Base-by-base conservation (phyloP, 1,140 invertebrate genomes). In the Bombus cullumanus region DNA sequence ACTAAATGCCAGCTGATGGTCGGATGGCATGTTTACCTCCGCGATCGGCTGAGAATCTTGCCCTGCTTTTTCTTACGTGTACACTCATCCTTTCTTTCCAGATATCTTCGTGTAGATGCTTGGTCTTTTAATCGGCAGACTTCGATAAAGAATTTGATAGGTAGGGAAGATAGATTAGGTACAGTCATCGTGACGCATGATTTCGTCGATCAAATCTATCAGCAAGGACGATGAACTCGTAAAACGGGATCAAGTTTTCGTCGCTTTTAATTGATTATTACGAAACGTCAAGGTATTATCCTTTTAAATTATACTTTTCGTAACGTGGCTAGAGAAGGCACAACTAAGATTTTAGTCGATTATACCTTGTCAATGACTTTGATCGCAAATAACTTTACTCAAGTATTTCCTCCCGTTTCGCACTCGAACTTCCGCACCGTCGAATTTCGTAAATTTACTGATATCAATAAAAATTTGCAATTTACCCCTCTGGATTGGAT, bases 1-100 rank as follows among this genome's bases (percentile, higher is more conserved):
- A 92, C 91, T 92, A 91, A 93, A 92, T 91, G 85, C 76, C 88
- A 69, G 66, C 68, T 68, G 69, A 80, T 83, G 78, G 59, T 84
- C 86, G 79, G 68, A 77, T 82, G 85, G 78, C 85, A 86, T 86
- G 86, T 69, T 81, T 73, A 74, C 75, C 87, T 81, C 76, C 85
- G 28, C 25, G 34, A 53, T 53, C 43, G 25, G 22, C 4, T 34
- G 41, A 47, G 79, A 72, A 74, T 43, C 57, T 82, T 47, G 22
- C 31, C 1, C 3, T 22, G 43, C 37, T 62, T 62, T 71, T 80
- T 57, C 31, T 80, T 53, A 41, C 62, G 22, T 41, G 12, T n/a
- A 22, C 18, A 25, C 6, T 37, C 31, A 59, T 76, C 41, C 25
- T 18, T 18, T 39, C 59, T n/a, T n/a, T 10, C 28, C 10, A n/a